Percentiles rank a stretch among this genome's conserved stretches.
Evolutionary conservation across 2,888 invertebrate species (phyloP).

Genomic region (Apamea crenata): DNA sequence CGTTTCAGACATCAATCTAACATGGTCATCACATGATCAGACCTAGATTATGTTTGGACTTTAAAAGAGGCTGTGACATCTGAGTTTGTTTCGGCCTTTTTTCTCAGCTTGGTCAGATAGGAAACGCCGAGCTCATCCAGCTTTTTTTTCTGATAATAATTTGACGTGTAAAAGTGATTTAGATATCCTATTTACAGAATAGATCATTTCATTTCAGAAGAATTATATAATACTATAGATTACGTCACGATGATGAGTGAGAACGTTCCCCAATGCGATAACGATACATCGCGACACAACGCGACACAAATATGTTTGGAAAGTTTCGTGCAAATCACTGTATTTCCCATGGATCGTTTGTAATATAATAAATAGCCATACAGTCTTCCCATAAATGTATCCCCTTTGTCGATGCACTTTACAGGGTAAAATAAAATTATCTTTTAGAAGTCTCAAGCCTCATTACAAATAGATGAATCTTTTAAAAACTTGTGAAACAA

Average conservation of each 20-base stretch:
- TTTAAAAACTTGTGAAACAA: conserved; percentile 20
- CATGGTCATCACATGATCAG: too few species aligned
- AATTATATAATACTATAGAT: background rate
- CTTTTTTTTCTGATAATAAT: too few species aligned
- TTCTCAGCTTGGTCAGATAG: too few species aligned
- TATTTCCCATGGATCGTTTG: background rate
- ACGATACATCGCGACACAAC: background rate
- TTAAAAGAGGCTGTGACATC: too few species aligned
- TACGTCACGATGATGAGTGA: conserved; percentile 15
- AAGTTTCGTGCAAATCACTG: background rate
- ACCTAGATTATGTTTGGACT: too few species aligned
- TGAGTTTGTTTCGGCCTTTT: too few species aligned
- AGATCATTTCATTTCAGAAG: too few species aligned
- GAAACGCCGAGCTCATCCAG: too few species aligned
- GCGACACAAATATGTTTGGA: conserved; percentile 3
- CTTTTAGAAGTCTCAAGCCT: background rate
- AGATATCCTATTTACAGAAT: too few species aligned
- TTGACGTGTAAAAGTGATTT: too few species aligned
- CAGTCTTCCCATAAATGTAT: background rate
- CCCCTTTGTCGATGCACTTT: background rate
- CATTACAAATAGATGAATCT: conserved; percentile 18
- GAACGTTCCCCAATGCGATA: background rate
- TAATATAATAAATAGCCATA: too few species aligned
- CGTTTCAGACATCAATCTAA: too few species aligned
- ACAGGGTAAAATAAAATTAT: background rate